A percentile compares a stretch with the other conserved stretches of the same genome.
Evolutionary conservation across 2,797 vertebrate genomes (phyloP).

Genomic region (Microctenopoma stevenorrisi): DNA sequence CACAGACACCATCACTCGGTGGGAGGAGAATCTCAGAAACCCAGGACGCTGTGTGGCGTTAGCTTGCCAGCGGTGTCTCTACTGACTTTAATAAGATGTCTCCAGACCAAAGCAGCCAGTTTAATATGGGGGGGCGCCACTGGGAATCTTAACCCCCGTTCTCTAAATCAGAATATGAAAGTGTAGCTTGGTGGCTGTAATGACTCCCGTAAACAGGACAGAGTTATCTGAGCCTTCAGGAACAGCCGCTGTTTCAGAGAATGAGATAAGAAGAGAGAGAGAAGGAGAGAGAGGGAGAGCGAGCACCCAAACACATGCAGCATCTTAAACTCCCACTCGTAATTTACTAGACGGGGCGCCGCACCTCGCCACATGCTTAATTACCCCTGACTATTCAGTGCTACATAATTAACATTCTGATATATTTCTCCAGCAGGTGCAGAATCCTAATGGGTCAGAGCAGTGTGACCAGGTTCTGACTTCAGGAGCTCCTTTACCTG

Average conservation of each 20-base stretch:
- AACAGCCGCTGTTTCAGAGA: slow-evolving; percentile 22
- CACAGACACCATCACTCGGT: too few species aligned
- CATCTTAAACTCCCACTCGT: slow-evolving; percentile 49
- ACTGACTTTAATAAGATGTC: background rate
- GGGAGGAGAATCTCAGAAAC: background rate
- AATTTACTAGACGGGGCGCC: slow-evolving; percentile 46
- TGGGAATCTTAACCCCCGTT: background rate
- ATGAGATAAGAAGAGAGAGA: slow-evolving; percentile 9
- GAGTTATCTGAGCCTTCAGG: slow-evolving; percentile 18
- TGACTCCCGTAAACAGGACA: slow-evolving; percentile 5
- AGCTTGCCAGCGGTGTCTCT: background rate
- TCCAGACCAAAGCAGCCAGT: slow-evolving; percentile 3
- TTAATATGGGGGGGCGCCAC: background rate
- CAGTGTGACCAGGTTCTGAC: slow-evolving; percentile 61
- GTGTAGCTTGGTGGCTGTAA: slow-evolving; percentile 22
- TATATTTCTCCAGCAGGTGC: slow-evolving; percentile 48
- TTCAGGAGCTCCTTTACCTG: slow-evolving; percentile 50
- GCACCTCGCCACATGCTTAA: slow-evolving; percentile 66
- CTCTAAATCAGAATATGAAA: slow-evolving; percentile 13
- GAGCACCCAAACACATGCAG: slow-evolving; percentile 16
- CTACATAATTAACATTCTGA: slow-evolving; percentile 69
- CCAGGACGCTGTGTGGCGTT: background rate
- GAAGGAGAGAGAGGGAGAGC: background rate
- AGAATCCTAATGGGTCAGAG: slow-evolving; percentile 54
- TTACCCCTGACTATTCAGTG: slow-evolving; percentile 72